Conservation (phyloP, 2,797 vertebrate genomes). For the Cichlasoma orientale region DNA sequence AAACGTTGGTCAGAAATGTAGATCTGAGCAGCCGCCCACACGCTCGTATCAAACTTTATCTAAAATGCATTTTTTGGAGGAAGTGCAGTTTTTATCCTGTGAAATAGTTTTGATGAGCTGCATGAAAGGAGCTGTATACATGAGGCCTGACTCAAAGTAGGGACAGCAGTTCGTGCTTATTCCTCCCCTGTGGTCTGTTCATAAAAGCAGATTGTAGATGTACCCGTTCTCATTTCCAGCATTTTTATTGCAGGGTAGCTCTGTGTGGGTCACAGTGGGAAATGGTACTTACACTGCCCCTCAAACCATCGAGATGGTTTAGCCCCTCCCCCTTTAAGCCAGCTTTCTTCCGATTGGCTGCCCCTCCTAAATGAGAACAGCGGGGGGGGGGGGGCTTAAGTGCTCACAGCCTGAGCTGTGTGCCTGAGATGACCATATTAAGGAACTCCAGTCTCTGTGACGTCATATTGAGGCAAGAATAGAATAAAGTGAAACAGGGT, state of each 20-base stretch:
- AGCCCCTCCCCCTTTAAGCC: neutral
- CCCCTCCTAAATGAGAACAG: neutral
- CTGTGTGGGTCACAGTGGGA: no score
- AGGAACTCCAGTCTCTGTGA: neutral
- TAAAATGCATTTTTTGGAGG: neutral
- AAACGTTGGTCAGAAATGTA: neutral
- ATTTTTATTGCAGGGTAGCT: no score
- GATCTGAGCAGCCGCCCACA: neutral
- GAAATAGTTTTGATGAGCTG: neutral
- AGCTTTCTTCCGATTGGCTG: no score
- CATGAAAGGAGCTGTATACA: neutral
- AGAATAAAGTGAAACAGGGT: neutral
- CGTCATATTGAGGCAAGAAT: no score
- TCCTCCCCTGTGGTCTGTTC: no score
- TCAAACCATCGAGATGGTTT: accelerated
- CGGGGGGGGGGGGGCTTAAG: neutral
- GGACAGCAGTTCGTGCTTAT: neutral
- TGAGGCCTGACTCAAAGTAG: neutral
- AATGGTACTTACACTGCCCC: neutral
- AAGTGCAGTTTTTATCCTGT: neutral
- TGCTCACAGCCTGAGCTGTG: no score
- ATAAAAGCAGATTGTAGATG: no score
- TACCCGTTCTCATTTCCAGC: no score
- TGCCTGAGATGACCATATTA: neutral
- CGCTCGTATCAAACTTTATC: neutral